A percentile compares a stretch with the other conserved stretches of the same genome.
phyloP scores from a whole-genome alignment of 2,888 invertebrate genomes.

The Pseudanteris insignis region DNA sequence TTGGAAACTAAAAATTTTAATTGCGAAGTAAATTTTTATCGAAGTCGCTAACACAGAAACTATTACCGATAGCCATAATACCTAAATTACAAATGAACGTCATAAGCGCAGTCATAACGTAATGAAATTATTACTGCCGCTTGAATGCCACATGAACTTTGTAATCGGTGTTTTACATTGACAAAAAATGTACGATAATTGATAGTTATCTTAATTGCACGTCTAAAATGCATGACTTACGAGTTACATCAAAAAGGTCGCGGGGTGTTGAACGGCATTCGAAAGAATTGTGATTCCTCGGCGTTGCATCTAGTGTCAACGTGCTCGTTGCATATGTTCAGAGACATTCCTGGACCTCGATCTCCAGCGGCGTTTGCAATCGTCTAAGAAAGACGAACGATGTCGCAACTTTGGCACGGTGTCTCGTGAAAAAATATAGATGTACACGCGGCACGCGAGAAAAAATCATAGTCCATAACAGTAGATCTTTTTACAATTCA shows the following conservation, averaged over 20 bases:
- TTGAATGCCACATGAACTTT: constrained; percentile 21
- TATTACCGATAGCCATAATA: too few species aligned
- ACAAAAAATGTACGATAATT: constrained; percentile 34
- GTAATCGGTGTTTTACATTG: constrained; percentile 30
- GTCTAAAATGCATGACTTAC: constrained; percentile 26
- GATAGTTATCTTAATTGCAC: constrained; percentile 39
- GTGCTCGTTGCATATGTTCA: constrained; percentile 33
- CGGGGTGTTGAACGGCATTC: constrained; percentile 27
- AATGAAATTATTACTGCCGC: too few species aligned
- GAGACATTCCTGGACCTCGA: constrained; percentile 33
- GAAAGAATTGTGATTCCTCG: constrained; percentile 30
- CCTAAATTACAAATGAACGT: too few species aligned
- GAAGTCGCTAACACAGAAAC: too few species aligned
- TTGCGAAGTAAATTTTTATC: too few species aligned
- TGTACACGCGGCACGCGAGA: constrained; percentile 13
- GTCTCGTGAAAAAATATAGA: constrained; percentile 29
- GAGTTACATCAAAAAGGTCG: constrained; percentile 39
- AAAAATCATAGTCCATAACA: neutral
- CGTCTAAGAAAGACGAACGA: constrained; percentile 20
- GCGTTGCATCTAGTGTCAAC: constrained; percentile 38
- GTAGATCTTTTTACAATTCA: constrained; percentile 9
- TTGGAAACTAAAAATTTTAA: too few species aligned
- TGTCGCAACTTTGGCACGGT: constrained; percentile 24
- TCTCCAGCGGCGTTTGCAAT: constrained; percentile 32
- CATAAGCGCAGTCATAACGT: too few species aligned